phyloP scores from a whole-genome alignment of 2,797 vertebrate genomes.

The Cossypha dichroa region DNA sequence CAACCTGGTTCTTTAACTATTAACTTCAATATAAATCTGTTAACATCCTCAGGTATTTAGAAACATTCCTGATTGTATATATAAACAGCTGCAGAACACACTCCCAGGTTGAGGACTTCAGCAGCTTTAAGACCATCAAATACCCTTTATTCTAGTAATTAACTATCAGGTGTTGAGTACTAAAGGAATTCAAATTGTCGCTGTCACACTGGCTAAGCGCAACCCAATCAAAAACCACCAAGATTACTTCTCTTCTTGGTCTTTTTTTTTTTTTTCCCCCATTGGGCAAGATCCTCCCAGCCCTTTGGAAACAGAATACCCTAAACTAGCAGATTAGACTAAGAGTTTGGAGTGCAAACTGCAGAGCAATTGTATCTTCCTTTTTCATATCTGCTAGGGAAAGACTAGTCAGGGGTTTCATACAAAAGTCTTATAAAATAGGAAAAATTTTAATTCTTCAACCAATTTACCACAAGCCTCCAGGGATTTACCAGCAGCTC shows the following conservation, averaged over 20 bases:
- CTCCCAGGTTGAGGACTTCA: neutral
- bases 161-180: neutral
- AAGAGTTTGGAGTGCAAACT: neutral
- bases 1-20: neutral
- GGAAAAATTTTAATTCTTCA: neutral
- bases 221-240: neutral
- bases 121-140: neutral
- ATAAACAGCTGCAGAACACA: neutral
- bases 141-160: neutral
- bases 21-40: neutral
- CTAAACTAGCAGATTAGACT: neutral
- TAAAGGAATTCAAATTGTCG: neutral
- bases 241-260: neutral
- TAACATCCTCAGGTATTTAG: neutral
- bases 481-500: neutral
- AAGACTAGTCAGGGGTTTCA: neutral
- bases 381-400: neutral
- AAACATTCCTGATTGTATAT: neutral
- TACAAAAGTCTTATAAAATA: neutral
- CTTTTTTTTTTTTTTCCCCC: neutral
- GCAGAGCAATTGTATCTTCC: neutral
- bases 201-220: neutral
- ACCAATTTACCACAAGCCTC: neutral
- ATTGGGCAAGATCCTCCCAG: accelerated
- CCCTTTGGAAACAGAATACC: neutral